Percentiles rank a stretch among this genome's conserved stretches.
phyloP scores from a whole-genome alignment of 2,888 invertebrate genomes.

The Cephus pygmeus region DNA sequence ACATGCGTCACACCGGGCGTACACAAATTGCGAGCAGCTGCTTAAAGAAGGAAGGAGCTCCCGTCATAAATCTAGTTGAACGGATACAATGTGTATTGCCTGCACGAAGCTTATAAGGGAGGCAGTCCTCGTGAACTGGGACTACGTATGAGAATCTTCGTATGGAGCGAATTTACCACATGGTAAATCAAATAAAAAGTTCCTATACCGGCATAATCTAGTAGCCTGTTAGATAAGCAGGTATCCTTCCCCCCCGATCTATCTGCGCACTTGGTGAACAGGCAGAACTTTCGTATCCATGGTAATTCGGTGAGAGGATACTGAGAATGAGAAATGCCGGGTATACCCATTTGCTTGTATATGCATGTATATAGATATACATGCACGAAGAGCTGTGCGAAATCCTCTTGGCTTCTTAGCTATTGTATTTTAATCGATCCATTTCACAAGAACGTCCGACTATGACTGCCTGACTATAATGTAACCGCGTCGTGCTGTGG shows the following conservation, averaged over 20 bases:
- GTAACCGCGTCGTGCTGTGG: constrained; percentile 23
- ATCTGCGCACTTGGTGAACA: not conserved
- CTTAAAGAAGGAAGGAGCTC: no score
- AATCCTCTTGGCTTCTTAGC: constrained; percentile 16
- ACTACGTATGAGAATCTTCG: no score
- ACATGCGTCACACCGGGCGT: constrained; percentile 15
- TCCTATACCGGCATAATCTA: no score
- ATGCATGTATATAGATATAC: not conserved
- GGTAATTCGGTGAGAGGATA: constrained; percentile 17
- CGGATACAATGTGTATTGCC: no score
- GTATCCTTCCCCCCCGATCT: not conserved
- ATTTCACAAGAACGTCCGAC: constrained; percentile 35
- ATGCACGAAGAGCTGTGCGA: constrained; percentile 2
- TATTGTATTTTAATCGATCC: constrained; percentile 39
- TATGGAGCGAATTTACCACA: no score
- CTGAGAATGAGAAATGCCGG: not conserved
- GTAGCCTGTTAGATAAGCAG: no score
- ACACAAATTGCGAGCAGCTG: no score
- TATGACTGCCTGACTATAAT: constrained; percentile 12
- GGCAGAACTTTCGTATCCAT: constrained; percentile 15
- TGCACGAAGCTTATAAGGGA: no score
- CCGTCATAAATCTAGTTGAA: no score
- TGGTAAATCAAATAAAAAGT: no score
- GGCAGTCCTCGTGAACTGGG: no score
- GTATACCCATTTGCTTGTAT: no score